phyloP scores from a whole-genome alignment of 2,888 invertebrate species.

The Nymphalis c-album region DNA sequence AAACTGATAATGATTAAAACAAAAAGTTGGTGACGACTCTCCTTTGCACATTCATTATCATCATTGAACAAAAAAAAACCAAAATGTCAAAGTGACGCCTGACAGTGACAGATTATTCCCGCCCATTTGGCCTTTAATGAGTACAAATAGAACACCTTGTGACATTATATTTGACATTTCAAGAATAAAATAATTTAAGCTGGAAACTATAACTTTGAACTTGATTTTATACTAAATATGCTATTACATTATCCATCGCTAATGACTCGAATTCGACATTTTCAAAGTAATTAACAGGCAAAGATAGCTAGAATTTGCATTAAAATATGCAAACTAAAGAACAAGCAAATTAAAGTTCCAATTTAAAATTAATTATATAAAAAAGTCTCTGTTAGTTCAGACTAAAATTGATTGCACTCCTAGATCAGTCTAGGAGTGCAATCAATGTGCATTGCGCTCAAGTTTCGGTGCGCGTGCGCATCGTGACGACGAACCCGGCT shows the following conservation, averaged over 20 bases:
- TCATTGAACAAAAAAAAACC: constrained; percentile 30
- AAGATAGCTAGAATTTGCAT: no score
- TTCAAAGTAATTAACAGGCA: no score
- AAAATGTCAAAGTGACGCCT: constrained; percentile 38
- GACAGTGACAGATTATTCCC: constrained; percentile 42
- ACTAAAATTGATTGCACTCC: no score
- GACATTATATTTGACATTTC: constrained; percentile 39
- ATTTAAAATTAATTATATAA: not conserved
- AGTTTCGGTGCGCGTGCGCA: constrained; percentile 35
- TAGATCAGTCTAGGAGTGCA: not conserved
- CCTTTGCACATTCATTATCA: constrained; percentile 5
- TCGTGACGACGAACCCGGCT: constrained; percentile 37
- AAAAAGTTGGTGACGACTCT: not conserved
- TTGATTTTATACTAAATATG: constrained; percentile 13
- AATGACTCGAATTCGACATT: no score
- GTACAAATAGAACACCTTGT: constrained; percentile 33
- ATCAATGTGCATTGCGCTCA: constrained; percentile 5
- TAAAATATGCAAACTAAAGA: no score
- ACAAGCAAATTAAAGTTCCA: not conserved
- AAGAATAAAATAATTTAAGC: constrained; percentile 28
- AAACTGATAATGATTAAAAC: not conserved
- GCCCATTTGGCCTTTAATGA: constrained; percentile 37
- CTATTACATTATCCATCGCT: no score
- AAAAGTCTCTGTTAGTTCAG: not conserved
- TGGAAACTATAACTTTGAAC: constrained; percentile 29